These are phyloP conservation scores for Acronicta alni DNA, from an alignment of 2,888 invertebrate genomes.

Conservation along the genomic window DNA sequence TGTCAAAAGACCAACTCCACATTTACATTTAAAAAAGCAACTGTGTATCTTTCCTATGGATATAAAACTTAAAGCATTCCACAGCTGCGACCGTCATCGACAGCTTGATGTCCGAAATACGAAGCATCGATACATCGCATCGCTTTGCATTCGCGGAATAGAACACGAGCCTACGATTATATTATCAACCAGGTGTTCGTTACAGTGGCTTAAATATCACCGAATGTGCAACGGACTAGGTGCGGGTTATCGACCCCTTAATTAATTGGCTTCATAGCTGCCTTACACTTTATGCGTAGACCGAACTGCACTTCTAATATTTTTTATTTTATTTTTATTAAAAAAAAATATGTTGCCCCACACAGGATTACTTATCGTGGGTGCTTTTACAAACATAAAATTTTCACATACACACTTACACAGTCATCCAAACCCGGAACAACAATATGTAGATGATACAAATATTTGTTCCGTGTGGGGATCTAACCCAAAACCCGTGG, in stretches of 20 bases:
- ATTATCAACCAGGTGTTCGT: constrained; percentile 40
- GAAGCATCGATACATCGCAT: constrained; percentile 50
- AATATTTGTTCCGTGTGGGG: too few species aligned
- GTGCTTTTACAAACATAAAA: too few species aligned
- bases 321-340: too few species aligned
- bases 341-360: too few species aligned
- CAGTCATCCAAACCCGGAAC: too few species aligned
- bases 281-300: too few species aligned
- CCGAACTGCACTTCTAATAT: too few species aligned
- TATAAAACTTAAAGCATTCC: constrained; percentile 39
- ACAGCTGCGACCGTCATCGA: constrained; percentile 40
- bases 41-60: constrained; percentile 36
- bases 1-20: constrained; percentile 48
- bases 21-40: constrained; percentile 45
- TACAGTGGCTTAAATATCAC: constrained; percentile 47
- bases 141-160: constrained; percentile 42
- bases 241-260: constrained; percentile 41
- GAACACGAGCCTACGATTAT: constrained; percentile 20
- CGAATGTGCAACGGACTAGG: constrained; percentile 43
- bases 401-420: too few species aligned
- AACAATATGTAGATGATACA: too few species aligned
- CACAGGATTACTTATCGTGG: too few species aligned
- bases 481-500: too few species aligned
- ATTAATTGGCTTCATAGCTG: too few species aligned
- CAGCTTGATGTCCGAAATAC: constrained; percentile 54